Conservation (phyloP, 2,113 vertebrate species). For the Triplophysa dalaica region DNA sequence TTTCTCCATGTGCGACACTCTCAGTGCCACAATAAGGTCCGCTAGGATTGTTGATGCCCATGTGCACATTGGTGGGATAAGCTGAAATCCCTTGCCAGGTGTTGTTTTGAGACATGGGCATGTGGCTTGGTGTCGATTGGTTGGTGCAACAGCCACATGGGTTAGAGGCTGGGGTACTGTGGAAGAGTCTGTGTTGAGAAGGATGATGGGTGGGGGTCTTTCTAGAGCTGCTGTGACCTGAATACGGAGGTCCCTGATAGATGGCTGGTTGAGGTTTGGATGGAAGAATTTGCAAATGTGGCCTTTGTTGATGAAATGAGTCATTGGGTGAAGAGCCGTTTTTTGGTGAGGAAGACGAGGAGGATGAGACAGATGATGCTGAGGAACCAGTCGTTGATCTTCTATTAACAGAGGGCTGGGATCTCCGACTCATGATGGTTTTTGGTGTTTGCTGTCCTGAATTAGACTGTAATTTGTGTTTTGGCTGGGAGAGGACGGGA, state of each 20-base stretch:
- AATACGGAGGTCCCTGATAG: conserved; percentile 27
- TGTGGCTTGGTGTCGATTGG: conserved; percentile 56
- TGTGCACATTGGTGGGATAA: conserved; percentile 33
- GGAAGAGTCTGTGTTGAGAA: conserved; percentile 62
- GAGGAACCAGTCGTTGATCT: conserved; percentile 53
- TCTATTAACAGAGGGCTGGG: conserved; percentile 53
- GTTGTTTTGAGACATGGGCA: conserved; percentile 62
- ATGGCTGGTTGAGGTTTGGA: conserved; percentile 54
- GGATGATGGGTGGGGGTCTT: conserved; percentile 59
- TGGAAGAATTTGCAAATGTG: conserved; percentile 57
- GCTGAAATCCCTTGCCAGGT: conserved; percentile 68
- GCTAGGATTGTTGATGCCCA: conserved; percentile 12
- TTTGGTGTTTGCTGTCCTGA: conserved; percentile 28
- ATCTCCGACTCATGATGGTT: conserved; percentile 52
- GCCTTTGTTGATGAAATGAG: conserved; percentile 60
- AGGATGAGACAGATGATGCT: conserved; percentile 49
- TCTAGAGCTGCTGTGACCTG: conserved; percentile 44
- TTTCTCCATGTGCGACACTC: conserved; percentile 65
- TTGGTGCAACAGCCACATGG: conserved; percentile 75
- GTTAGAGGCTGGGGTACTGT: conserved; percentile 71
- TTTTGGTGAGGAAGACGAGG: conserved; percentile 66
- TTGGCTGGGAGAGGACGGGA: conserved; percentile 47
- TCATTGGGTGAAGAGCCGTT: conserved; percentile 63
- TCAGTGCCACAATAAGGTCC: conserved; percentile 50
- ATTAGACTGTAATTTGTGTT: conserved; percentile 19